A percentile compares a stretch with the other conserved stretches of the same genome.
Evolutionary conservation across 2,113 vertebrate species (phyloP).

Genomic region (Gasterosteus nipponicus): DNA sequence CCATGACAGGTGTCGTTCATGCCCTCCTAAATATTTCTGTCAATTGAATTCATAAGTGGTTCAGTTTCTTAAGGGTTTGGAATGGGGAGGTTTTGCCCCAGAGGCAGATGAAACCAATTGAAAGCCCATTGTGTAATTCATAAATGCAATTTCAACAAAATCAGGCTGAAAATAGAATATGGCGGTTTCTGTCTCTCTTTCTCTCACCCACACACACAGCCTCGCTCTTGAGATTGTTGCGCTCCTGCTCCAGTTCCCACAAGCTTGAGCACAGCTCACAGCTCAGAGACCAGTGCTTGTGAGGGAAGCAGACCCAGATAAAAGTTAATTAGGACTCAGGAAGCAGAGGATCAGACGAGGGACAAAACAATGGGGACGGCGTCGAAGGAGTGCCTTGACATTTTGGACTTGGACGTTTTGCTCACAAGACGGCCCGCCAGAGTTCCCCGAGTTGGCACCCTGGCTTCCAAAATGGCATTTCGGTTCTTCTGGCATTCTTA

Average conservation of each 20-base stretch:
- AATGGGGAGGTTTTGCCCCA: constrained; percentile 15
- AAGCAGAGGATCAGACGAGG: constrained; percentile 36
- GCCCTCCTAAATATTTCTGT: constrained; percentile 11
- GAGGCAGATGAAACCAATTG: constrained; percentile 38
- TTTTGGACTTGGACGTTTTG: constrained; percentile 33
- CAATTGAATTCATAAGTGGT: constrained; percentile 39
- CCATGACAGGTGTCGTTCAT: constrained; percentile 38
- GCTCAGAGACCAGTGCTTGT: constrained; percentile 52
- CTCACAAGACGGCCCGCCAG: constrained; percentile 17
- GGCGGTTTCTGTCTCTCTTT: constrained; percentile 6
- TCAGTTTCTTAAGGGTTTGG: constrained; percentile 13
- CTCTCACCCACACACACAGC: constrained; percentile 5
- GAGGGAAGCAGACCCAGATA: constrained; percentile 44
- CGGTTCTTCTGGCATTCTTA: constrained; percentile 16
- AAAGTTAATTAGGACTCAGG: constrained; percentile 64
- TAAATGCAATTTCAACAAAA: constrained; percentile 47
- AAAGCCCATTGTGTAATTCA: constrained; percentile 43
- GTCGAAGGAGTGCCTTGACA: constrained; percentile 57
- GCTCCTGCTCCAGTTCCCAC: constrained; percentile 54
- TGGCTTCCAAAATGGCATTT: constrained; percentile 5
- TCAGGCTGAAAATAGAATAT: constrained; percentile 42
- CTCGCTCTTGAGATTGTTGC: constrained; percentile 29
- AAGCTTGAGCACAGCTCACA: constrained; percentile 39
- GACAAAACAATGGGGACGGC: constrained; percentile 28
- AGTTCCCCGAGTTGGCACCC: constrained; percentile 16